phyloP scores from a whole-genome alignment of 1,140 invertebrate genomes.

The Neodiprion fabricii region DNA sequence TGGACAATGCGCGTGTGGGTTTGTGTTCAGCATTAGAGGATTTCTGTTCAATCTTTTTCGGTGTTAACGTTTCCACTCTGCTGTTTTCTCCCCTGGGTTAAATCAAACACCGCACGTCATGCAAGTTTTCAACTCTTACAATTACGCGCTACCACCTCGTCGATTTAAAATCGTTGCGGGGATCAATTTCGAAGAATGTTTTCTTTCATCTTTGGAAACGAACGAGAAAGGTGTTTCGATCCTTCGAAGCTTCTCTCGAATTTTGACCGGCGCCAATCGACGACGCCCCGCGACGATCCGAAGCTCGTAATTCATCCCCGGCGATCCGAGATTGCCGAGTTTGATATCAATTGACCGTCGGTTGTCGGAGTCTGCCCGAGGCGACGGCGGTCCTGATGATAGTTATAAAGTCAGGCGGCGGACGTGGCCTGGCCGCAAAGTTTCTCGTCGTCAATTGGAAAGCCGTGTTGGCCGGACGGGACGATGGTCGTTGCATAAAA shows the following conservation, averaged over 20 bases:
- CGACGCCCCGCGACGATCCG: too few species aligned
- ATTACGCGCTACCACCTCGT: too few species aligned
- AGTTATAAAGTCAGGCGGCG: background rate
- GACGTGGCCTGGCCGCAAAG: background rate
- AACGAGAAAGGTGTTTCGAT: too few species aligned
- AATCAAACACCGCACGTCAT: background rate
- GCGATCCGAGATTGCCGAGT: background rate
- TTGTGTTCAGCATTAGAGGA: background rate
- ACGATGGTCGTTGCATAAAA: background rate
- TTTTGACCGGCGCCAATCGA: too few species aligned
- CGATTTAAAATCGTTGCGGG: too few species aligned
- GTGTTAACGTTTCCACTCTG: background rate
- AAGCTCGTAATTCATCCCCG: background rate
- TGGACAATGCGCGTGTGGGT: background rate
- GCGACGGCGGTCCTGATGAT: background rate
- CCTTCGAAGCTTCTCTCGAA: too few species aligned
- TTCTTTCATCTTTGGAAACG: too few species aligned
- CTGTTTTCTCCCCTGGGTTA: background rate
- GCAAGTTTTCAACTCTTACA: too few species aligned
- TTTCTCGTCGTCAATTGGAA: background rate
- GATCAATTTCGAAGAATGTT: too few species aligned
- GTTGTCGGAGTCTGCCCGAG: background rate
- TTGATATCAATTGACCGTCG: background rate
- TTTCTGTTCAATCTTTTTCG: background rate
- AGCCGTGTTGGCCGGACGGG: background rate